A percentile compares a stretch with the other conserved stretches of the same genome.
These are phyloP conservation scores for Cryptus viduatorius DNA, from an alignment of 2,888 invertebrate genomes.

Conservation along the genomic window DNA sequence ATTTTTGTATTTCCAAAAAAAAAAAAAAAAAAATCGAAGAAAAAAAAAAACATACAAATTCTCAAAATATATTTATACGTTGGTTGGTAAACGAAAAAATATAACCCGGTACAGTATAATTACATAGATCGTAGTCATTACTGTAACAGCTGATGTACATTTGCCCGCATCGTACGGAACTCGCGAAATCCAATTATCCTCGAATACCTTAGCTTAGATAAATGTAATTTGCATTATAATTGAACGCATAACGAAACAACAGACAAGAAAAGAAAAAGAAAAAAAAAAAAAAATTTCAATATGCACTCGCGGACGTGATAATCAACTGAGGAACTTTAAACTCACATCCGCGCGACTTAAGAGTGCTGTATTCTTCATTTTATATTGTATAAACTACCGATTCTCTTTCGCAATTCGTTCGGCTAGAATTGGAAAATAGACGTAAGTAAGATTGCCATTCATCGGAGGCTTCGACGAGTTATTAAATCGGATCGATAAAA, in stretches of 20 bases:
- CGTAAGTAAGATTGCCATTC: constrained; percentile 13
- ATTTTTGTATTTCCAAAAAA: constrained; percentile 77
- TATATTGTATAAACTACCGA: constrained; percentile 12
- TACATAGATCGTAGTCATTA: constrained; percentile 46
- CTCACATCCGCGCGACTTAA: constrained; percentile 18
- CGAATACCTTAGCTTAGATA: constrained; percentile 38
- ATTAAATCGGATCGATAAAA: background rate
- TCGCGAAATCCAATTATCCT: constrained; percentile 41
- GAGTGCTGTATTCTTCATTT: constrained; percentile 39
- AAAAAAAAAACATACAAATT: constrained; percentile 68
- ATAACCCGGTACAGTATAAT: constrained; percentile 43
- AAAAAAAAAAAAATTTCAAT: constrained; percentile 12
- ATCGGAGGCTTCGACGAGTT: background rate
- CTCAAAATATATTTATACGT: constrained; percentile 80
- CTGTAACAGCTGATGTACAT: constrained; percentile 60
- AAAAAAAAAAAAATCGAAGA: constrained; percentile 38
- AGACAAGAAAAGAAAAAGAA: constrained; percentile 11
- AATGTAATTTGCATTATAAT: constrained; percentile 43
- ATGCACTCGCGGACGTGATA: constrained; percentile 13
- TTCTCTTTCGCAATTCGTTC: constrained; percentile 33
- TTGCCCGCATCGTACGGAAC: constrained; percentile 42
- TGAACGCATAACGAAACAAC: constrained; percentile 12
- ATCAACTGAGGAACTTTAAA: constrained; percentile 10
- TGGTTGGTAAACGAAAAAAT: constrained; percentile 68
- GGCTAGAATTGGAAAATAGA: background rate